Evolutionary conservation across 2,113 vertebrate genomes (phyloP).

Genomic region (Mirounga angustirostris): DNA sequence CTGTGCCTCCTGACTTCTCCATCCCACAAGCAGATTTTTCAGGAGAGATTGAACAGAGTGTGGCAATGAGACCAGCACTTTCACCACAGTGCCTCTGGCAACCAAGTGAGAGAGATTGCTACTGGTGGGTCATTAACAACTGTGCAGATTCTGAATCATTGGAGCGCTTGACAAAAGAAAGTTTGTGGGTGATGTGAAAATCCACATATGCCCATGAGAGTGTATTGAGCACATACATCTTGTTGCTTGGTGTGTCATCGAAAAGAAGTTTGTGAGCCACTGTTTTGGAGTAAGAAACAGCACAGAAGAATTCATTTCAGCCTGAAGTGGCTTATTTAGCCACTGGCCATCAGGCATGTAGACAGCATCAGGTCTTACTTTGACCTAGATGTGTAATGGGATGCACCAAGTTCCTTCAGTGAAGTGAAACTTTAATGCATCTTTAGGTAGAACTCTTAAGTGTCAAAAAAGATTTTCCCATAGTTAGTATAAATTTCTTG

Average conservation of each 20-base stretch:
- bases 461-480: neutral
- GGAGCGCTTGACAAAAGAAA: neutral
- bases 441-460: neutral
- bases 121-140: neutral
- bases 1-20: neutral
- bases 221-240: neutral
- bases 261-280: neutral
- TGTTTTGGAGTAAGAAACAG: neutral
- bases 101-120: neutral
- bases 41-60: neutral
- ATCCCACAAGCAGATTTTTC: neutral
- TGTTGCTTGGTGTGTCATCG: neutral
- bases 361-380: neutral
- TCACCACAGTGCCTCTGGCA: neutral
- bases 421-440: neutral
- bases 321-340: neutral
- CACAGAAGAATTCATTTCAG: neutral
- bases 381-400: neutral
- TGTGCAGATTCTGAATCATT: neutral
- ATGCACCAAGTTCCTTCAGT: neutral
- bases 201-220: neutral
- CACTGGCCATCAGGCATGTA: neutral
- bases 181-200: neutral
- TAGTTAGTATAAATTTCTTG: constrained; percentile 17
- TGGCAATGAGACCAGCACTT: neutral